Base-by-base conservation (phyloP, 2,888 invertebrate species). In the Bugula neritina region DNA sequence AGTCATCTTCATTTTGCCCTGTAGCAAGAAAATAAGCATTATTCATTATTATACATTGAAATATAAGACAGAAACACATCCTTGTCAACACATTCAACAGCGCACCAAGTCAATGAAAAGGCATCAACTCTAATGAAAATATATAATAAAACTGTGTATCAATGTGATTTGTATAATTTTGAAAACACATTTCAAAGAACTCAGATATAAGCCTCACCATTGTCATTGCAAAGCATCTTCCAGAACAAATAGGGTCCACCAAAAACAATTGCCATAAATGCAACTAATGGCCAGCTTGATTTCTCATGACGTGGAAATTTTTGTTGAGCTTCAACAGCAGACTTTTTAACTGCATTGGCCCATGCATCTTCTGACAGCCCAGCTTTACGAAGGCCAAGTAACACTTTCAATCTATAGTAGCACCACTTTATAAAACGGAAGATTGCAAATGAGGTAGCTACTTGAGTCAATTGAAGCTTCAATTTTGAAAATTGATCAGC, bases 401-500 rank as follows among this genome's bases (percentile, higher is more conserved):
- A 81, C 73, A 89, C 89, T 76, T 91, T 84, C n/a, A 92, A 84
- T 81, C 90, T 91, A 77, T 89, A 88, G 77, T 91, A 90, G 31
- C 94, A 85, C 91, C 93, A 94, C 77, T 89, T 90, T 1, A 94
- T 80, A 25, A 90, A 88, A 75, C 92, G 87, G 69, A 95, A 88
- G 43, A 95, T 86, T 3, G 94, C 92, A 79, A 97, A 89, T 0
- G 94, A 90, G 70, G 93, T 91, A 88, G 94, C 90, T 76, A 96
- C 88, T 80, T 93, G 92, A 0, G 90, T 89, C 79, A 98, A 90
- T 77, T 94, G 89, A 1, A 90, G 88, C 74, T 92, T 88, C 73
- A 97, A 85, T 69, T 92, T 87, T 1, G 92, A 91, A 82, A 98
- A 91, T 85, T 97, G 96, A 76, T 98, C 96, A 5, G 96, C 96